A percentile compares a stretch with the other conserved stretches of the same genome.
Conservation (phyloP, 2,797 vertebrate genomes). For the Gallinago nigripennis region DNA sequence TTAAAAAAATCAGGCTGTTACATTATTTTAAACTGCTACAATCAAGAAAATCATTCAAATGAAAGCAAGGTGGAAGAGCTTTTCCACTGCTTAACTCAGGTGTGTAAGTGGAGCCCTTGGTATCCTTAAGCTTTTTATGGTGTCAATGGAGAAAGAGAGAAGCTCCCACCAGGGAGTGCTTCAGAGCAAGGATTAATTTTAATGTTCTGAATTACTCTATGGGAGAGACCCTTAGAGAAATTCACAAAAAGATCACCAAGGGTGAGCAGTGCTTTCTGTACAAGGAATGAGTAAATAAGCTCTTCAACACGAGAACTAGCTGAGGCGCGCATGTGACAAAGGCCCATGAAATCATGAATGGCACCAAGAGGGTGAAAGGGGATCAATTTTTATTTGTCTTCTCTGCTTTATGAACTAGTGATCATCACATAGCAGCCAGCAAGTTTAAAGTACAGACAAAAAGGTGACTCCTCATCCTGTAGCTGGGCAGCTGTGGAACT, state of each 20-base stretch:
- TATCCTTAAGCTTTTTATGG: not conserved
- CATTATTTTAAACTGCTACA: not conserved
- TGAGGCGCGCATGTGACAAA: accelerated
- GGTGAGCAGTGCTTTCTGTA: not conserved
- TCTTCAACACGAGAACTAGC: not conserved
- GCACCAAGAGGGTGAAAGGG: not conserved
- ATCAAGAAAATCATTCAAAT: not conserved
- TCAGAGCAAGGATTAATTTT: conserved; percentile 46
- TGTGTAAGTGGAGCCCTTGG: not conserved
- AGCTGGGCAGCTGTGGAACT: not conserved
- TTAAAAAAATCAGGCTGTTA: not conserved
- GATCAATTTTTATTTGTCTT: not conserved
- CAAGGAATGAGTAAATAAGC: not conserved
- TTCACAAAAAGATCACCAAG: conserved; percentile 4
- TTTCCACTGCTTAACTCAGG: not conserved
- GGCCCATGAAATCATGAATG: not conserved
- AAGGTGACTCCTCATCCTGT: not conserved
- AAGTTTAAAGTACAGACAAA: not conserved
- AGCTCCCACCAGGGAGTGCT: not conserved
- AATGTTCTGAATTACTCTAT: not conserved
- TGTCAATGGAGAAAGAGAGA: not conserved
- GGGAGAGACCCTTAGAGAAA: conserved; percentile 9
- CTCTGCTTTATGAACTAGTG: not conserved
- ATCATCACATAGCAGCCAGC: not conserved
- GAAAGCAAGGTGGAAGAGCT: not conserved